Percentiles rank a stretch among this genome's conserved stretches.
Conservation (phyloP, 1,140 invertebrate species). For the Lithobius niger region DNA sequence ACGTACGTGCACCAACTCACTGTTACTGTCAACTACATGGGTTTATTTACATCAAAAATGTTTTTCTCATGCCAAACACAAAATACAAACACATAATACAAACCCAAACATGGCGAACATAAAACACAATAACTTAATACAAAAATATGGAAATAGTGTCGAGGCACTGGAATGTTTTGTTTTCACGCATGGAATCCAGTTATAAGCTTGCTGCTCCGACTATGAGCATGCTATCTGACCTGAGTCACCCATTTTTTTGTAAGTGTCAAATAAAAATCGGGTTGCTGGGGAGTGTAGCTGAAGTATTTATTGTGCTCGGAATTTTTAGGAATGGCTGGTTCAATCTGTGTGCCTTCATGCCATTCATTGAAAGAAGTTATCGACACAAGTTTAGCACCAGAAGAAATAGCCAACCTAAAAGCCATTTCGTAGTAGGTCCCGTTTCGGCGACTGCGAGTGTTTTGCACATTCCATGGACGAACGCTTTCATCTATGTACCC, state of each 20-base stretch:
- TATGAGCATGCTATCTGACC: no score
- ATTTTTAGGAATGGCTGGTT: constrained; percentile 29
- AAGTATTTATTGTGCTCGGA: constrained; percentile 19
- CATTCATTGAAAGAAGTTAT: constrained; percentile 42
- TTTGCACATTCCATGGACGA: constrained; percentile 36
- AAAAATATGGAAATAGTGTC: no score
- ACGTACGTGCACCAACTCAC: no score
- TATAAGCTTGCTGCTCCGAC: no score
- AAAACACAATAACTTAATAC: no score
- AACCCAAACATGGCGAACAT: no score
- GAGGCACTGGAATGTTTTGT: no score
- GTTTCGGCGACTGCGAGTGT: constrained; percentile 28
- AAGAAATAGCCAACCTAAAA: constrained; percentile 29
- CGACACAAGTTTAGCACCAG: constrained; percentile 28
- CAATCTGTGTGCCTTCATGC: constrained; percentile 42
- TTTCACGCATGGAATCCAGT: no score
- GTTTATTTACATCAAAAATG: no score
- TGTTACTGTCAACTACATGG: no score
- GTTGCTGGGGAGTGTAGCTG: constrained; percentile 24
- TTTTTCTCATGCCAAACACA: no score
- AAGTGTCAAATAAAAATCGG: constrained; percentile 29
- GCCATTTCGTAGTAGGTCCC: constrained; percentile 33
- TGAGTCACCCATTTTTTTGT: constrained; percentile 18
- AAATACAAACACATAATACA: no score
- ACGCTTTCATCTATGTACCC: constrained; percentile 38